Evolutionary conservation across 2,888 invertebrate genomes (phyloP), one percentile per base, ranked within the genome.

Genomic region (Stramonita haemastoma): DNA sequence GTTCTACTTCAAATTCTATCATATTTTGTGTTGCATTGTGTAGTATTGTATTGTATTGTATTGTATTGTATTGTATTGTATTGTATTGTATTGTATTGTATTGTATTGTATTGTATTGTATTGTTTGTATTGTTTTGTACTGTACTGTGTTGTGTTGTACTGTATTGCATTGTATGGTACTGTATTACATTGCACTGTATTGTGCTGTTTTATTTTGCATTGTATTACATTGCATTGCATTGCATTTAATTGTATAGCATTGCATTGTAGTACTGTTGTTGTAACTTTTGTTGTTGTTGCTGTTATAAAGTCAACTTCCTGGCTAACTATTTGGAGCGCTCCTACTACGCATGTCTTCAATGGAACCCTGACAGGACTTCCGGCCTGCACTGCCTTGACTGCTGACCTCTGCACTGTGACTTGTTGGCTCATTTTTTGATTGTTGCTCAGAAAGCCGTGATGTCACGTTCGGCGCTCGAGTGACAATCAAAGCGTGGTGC

Each of bases 361-460:
- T 19, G 5, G 22, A 6, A 22, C 22, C 36, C 46, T 13, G 6
- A 11, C 13, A 4, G 8, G 22, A 11, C 46, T 46, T 22, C 36
- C 83, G 5, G 15, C n/a, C 32, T 6, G 34, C 32, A 15, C 32
- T 34, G 11, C 26, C 26, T 4, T 29, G 73, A 22, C n/a, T 29
- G 11, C 79, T 15, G 34, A 34, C 15, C 34, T 1, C 17, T 11
- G 34, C 17, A 2, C 32, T 46, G 22, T 46, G 15, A 84, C 26
- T 34, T 86, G 91, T 91, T 85, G 91, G 90, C 91, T 93, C 94
- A 94, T 92, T 91, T 94, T 94, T 94, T 94, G 94, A 94, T 94
- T 94, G 94, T 94, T 94, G 94, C 94, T 94, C 94, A 94, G 94
- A 94, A 94, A 94, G 94, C 94, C 94, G 93, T 88, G 92, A 90